Evolutionary conservation across 2,797 vertebrate genomes (phyloP), one percentile per base, ranked within the genome.

Genomic region (Gallinago nigripennis): DNA sequence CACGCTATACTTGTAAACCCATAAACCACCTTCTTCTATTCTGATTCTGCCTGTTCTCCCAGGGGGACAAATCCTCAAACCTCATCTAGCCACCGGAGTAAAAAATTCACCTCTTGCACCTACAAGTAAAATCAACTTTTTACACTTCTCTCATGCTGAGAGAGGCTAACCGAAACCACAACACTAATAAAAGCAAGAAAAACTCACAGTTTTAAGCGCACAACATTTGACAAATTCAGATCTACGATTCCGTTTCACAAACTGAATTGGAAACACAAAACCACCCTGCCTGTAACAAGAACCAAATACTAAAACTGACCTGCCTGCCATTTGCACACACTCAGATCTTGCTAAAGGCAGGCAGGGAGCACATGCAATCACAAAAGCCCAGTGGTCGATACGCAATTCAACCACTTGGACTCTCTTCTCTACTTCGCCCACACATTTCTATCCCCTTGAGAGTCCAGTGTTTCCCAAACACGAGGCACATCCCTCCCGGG

Each of bases 321-420:
- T 28, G 16, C n/a, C 73, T 35, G 28, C 31, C 24, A 9, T 15
- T 23, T 2, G 2, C 16, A 8, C 6, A 13, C 16, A 8, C 31
- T 16, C 19, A 21, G 23, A 31, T 2, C 50, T 39, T 8, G 30
- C 70, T 33, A 50, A 48, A 64, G 35, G 84, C 30, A 21, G 9
- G 60, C 25, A 41, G n/a, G 28, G 21, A n/a, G 71, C 3, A 11
- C 2, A 3, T 0, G 11, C 33, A 31, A 66, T 16, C 56, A 63
- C 45, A 56, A 63, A 28, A 19, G 2, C 6, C 12, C 53, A 16
- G 16, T 18, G n/a, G n/a, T 20, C 56, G 7, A 4, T 3, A 9
- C 0, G 0, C 4, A 77, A 51, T 24, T 54, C 31, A 28, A 13
- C 1, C n/a, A 8, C 53, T 14, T 56, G 35, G 3, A 5, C 24